phyloP scores from a whole-genome alignment of 2,888 invertebrate species.

The Calameuta idolon region DNA sequence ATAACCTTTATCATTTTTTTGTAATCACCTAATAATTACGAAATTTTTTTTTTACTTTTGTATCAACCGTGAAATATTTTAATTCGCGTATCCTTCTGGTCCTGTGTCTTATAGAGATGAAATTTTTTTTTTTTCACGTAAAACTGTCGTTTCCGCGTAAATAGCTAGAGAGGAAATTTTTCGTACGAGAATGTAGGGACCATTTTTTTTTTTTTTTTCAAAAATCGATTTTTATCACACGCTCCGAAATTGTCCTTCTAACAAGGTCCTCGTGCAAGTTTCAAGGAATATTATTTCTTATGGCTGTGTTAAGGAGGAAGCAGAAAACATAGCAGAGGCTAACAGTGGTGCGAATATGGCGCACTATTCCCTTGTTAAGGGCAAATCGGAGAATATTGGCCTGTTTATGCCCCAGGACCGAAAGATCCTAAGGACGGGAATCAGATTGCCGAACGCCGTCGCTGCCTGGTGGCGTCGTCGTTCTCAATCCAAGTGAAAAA shows the following conservation, averaged over 20 bases:
- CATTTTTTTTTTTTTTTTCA: background rate
- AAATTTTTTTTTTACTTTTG: background rate
- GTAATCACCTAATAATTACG: background rate
- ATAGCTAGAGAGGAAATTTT: no score
- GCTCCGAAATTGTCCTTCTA: conserved; percentile 2
- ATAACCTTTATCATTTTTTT: background rate
- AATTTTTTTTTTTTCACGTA: background rate
- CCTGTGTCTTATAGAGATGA: background rate
- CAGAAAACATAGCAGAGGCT: conserved; percentile 10
- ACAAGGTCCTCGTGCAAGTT: conserved; percentile 29
- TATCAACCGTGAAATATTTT: background rate
- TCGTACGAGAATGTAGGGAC: background rate
- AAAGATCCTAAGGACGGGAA: background rate
- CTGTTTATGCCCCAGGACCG: conserved; percentile 35
- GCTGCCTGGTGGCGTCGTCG: background rate
- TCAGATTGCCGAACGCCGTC: background rate
- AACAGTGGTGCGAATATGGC: conserved; percentile 23
- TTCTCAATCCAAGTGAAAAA: background rate
- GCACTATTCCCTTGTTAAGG: conserved; percentile 49
- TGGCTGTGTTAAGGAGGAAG: conserved; percentile 15
- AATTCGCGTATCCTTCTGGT: background rate
- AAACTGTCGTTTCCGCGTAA: no score
- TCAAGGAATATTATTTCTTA: conserved; percentile 12
- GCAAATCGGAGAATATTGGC: conserved; percentile 49
- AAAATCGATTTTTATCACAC: background rate